phyloP scores from a whole-genome alignment of 2,888 invertebrate species.

The Oeneis ivallda region DNA sequence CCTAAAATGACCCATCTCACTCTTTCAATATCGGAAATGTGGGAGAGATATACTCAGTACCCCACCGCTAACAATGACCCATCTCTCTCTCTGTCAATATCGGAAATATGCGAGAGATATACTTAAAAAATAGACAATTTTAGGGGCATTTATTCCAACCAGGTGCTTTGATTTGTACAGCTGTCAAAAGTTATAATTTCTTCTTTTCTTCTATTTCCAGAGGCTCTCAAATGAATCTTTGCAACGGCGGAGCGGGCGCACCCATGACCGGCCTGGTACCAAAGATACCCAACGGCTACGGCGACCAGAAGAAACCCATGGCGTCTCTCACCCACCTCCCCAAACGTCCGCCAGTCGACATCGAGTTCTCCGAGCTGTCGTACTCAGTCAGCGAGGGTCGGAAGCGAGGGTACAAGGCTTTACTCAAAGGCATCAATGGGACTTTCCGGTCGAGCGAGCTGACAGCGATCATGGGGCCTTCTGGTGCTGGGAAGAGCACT shows the following conservation, averaged over 20 bases:
- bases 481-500: slow-evolving; percentile 89
- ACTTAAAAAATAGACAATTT: no score
- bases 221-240: slow-evolving; percentile 87
- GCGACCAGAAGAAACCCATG: slow-evolving; percentile 87
- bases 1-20: no score
- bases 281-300: slow-evolving; percentile 87
- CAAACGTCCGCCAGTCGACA: slow-evolving; percentile 93
- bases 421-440: slow-evolving; percentile 93
- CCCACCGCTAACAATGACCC: no score
- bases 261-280: slow-evolving; percentile 80
- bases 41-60: no score
- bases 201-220: slow-evolving; percentile 68
- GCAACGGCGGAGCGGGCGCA: slow-evolving; percentile 84
- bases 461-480: slow-evolving; percentile 98
- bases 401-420: slow-evolving; percentile 90
- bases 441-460: slow-evolving; percentile 94
- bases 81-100: no score
- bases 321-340: slow-evolving; percentile 90
- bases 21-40: no score
- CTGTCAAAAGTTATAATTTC: not conserved
- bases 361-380: slow-evolving; percentile 92
- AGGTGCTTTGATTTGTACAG: no score
- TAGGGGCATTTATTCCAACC: no score
- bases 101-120: no score
- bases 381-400: slow-evolving; percentile 94